Conservation (phyloP, 1,140 invertebrate species). For the Aleiodes sp. region DNA sequence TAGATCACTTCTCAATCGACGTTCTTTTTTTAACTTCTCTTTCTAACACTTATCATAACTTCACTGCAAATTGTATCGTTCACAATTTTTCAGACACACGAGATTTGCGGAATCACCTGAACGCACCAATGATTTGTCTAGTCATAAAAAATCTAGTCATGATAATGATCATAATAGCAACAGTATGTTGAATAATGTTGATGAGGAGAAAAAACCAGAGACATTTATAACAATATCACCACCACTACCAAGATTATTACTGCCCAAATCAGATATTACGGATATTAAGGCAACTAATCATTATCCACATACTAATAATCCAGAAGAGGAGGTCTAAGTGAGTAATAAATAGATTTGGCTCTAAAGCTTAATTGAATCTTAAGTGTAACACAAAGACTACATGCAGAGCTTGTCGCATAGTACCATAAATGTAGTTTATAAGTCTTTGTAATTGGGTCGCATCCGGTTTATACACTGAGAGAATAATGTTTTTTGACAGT, state of each 20-base stretch:
- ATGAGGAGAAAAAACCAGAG: slow-evolving; percentile 29
- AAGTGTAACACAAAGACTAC: neutral
- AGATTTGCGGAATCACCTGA: slow-evolving; percentile 39
- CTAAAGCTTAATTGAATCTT: neutral
- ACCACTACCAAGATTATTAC: slow-evolving; percentile 26
- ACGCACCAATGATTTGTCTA: slow-evolving; percentile 22
- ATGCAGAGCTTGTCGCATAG: neutral
- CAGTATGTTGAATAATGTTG: slow-evolving; percentile 38
- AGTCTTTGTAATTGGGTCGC: neutral
- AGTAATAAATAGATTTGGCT: slow-evolving; percentile 22
- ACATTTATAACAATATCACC: slow-evolving; percentile 33
- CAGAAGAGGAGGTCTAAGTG: slow-evolving; percentile 47
- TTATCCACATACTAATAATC: slow-evolving; percentile 31
- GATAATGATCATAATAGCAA: slow-evolving; percentile 10
- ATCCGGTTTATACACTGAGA: slow-evolving; percentile 16
- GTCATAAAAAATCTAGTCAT: neutral
- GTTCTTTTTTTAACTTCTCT: neutral
- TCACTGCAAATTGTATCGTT: neutral
- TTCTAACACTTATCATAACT: neutral
- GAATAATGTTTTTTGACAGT: too few relatives aligned
- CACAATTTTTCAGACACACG: slow-evolving; percentile 37
- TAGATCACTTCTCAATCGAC: slow-evolving; percentile 16
- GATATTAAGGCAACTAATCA: slow-evolving; percentile 38
- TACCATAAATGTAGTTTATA: neutral
- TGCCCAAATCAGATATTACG: slow-evolving; percentile 31